phyloP scores from a whole-genome alignment of 2,888 invertebrate genomes.

The Teleiodes luculella region DNA sequence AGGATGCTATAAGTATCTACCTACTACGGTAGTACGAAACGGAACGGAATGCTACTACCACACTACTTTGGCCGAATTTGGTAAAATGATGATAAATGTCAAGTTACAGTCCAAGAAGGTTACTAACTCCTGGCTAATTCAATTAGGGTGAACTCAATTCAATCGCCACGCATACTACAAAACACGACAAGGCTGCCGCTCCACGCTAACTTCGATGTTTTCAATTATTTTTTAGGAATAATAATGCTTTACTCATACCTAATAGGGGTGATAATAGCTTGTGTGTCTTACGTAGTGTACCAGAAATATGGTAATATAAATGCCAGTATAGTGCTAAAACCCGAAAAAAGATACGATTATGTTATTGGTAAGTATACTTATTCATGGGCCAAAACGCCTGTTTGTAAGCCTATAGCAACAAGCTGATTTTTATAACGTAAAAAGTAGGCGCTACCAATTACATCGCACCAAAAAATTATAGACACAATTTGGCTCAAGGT shows the following conservation, averaged over 20 bases:
- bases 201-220: slow-evolving; percentile 13
- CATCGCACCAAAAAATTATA: no score
- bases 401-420: no score
- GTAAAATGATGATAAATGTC: no score
- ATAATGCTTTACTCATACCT: slow-evolving; percentile 55
- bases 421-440: no score
- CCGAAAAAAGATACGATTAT: slow-evolving; percentile 64
- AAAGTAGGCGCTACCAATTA: no score
- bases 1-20: no score
- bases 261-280: slow-evolving; percentile 46
- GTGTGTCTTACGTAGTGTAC: slow-evolving; percentile 58
- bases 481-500: no score
- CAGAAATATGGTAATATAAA: slow-evolving; percentile 51
- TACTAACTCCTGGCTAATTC: slow-evolving; percentile 55
- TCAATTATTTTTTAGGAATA: slow-evolving; percentile 15
- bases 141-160: slow-evolving; percentile 43
- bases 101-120: slow-evolving; percentile 27
- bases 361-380: slow-evolving; percentile 56
- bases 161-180: slow-evolving; percentile 33
- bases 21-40: no score
- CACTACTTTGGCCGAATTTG: no score
- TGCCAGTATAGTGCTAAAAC: slow-evolving; percentile 52
- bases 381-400: no score
- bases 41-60: no score
- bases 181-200: slow-evolving; percentile 26